A percentile compares a stretch with the other conserved stretches of the same genome.
These are phyloP conservation scores for Eulacestoma nigropectus DNA, from an alignment of 2,113 vertebrate species.

Conservation along the genomic window DNA sequence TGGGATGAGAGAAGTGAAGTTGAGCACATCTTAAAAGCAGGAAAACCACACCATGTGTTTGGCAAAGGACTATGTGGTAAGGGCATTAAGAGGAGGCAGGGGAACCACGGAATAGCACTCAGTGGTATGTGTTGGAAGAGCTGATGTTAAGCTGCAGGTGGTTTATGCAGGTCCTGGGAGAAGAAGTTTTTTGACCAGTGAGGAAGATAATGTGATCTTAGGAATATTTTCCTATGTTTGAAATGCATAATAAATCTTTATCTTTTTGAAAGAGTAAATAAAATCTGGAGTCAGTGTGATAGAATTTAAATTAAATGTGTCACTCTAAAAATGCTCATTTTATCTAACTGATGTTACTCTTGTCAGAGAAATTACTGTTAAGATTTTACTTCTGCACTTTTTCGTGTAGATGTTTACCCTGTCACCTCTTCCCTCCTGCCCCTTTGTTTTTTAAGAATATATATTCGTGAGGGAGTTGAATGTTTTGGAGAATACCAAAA, in stretches of 20 bases:
- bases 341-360: background rate
- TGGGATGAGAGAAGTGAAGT: background rate
- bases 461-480: background rate
- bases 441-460: background rate
- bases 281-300: background rate
- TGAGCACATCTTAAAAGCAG: background rate
- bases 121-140: background rate
- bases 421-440: background rate
- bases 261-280: background rate
- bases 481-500: background rate
- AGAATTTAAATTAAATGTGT: background rate
- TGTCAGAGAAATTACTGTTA: background rate
- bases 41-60: background rate
- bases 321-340: background rate
- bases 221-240: background rate
- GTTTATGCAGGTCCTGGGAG: background rate
- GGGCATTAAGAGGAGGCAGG: background rate
- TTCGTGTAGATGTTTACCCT: background rate
- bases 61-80: background rate
- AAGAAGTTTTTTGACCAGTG: background rate
- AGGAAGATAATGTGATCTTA: background rate
- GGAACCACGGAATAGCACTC: background rate
- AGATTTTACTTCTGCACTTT: background rate
- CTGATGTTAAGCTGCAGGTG: background rate
- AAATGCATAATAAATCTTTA: background rate